phyloP scores from a whole-genome alignment of 30 jellyfish, hydroid and myxozoan genomes.

The Calvadosia cruxmelitensis region DNA sequence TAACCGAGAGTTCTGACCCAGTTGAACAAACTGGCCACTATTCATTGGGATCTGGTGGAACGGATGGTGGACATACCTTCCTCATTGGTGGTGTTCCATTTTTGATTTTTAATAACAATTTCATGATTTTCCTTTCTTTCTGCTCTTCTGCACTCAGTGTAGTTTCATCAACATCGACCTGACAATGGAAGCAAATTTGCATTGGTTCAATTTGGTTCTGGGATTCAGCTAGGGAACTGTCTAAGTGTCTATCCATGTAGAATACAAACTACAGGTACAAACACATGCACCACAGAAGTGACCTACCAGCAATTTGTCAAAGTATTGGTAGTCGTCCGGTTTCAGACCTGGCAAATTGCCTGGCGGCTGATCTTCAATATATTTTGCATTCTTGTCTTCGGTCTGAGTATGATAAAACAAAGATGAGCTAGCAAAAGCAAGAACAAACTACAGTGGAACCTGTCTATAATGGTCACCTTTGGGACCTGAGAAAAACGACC shows the following conservation, averaged over 20 bases:
- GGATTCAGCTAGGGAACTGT: too few relatives aligned
- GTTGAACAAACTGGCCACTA: too few relatives aligned
- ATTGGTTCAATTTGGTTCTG: too few relatives aligned
- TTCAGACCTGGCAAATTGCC: constrained; percentile 96
- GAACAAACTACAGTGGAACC: too few relatives aligned
- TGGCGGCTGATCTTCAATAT: constrained; percentile 95
- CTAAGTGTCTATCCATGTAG: too few relatives aligned
- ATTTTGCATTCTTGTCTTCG: constrained; percentile 86
- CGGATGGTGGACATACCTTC: constrained; percentile 39
- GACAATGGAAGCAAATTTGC: background rate
- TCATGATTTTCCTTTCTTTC: constrained; percentile 97
- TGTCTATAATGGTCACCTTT: too few relatives aligned
- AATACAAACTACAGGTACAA: too few relatives aligned
- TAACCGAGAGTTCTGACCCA: too few relatives aligned
- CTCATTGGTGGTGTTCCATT: constrained; percentile 99
- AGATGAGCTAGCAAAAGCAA: background rate
- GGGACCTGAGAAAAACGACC: background rate
- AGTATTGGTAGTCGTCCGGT: constrained; percentile 98
- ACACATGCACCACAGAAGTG: too few relatives aligned
- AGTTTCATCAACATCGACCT: constrained; percentile 95
- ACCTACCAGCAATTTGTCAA: constrained; percentile 86
- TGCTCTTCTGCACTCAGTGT: constrained; percentile 94
- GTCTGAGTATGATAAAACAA: constrained; percentile 25
- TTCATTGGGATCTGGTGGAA: too few relatives aligned
- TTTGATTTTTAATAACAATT: constrained; percentile 78